Conservation (phyloP, 2,113 vertebrate species). For the Thinocorus orbignyianus region DNA sequence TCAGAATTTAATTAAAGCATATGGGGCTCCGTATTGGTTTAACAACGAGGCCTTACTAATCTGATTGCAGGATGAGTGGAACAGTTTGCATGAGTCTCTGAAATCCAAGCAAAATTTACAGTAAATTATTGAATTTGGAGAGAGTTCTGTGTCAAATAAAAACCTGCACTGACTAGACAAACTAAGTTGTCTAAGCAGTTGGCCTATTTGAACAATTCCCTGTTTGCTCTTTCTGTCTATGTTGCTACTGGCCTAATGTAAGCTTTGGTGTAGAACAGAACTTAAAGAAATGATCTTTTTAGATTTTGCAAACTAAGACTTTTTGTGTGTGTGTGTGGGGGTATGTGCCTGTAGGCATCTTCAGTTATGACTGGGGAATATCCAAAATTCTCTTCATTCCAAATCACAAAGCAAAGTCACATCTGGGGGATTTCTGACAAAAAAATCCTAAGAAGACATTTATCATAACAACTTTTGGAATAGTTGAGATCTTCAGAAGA, state of each 20-base stretch:
- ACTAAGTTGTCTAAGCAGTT: neutral
- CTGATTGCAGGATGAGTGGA: neutral
- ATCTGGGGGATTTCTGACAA: neutral
- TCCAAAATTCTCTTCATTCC: neutral
- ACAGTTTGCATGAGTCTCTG: neutral
- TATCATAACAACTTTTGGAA: neutral
- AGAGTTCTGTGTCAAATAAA: neutral
- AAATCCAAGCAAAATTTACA: neutral
- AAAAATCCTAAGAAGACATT: neutral
- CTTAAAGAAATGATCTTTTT: neutral
- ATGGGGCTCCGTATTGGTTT: neutral
- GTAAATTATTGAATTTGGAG: neutral
- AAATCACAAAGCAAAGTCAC: neutral
- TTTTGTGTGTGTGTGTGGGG: neutral
- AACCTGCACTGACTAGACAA: neutral
- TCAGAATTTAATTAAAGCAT: neutral
- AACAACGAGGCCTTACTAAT: neutral
- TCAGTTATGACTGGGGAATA: rapidly evolving
- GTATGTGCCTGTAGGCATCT: neutral
- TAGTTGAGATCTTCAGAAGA: neutral
- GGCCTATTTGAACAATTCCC: neutral
- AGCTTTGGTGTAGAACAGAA: neutral
- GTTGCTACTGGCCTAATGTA: neutral
- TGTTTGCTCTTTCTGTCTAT: neutral
- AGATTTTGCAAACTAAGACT: neutral